Evolutionary conservation across 2,113 vertebrate species (phyloP), one percentile per base, ranked within the genome.

Genomic region (Psilopsiagon aymara): DNA sequence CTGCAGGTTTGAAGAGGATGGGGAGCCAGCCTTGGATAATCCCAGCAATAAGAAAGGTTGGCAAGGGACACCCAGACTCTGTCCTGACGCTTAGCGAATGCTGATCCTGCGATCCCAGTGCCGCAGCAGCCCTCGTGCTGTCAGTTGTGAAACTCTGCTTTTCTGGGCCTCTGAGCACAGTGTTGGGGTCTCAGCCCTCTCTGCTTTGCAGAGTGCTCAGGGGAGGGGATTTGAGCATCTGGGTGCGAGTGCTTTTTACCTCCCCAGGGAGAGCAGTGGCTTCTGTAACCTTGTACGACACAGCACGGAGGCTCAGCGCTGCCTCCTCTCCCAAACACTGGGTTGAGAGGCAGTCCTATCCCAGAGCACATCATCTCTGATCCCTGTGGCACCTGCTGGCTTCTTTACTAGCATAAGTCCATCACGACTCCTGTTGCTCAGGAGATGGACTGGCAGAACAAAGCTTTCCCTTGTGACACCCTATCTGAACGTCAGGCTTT

Each of bases 1-100:
- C 92, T 97, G 94, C 97, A 97, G 97, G 97, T 97, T 97, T 97
- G 97, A 97, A 94, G 96, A 97, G 92, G 97, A 97, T 97, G 97
- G 95, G 86, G 96, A 97, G 95, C 82, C 94, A 97, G 89, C 90
- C 88, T 96, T 97, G 97, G 97, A 97, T 95, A 96, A 96, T 94
- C 95, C 92, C 93, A 96, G 95, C 92, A 97, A 82, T 97, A 97
- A 97, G 96, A 97, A 97, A 97, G 97, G 97, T 97, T 95, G 96
- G 97, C 82, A 97, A 92, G 91, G 76, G 86, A 94, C 86, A 91
- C 86, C 91, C 82, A 89, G 88, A 82, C 87, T 94, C 89, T 96
- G 95, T 96, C 92, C 92, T 97, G 90, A 64, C 1, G 18, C 90
- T 93, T 93, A 60, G 75, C 39, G 92, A 85, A 82, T 11, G 51